Evolutionary conservation across 2,797 vertebrate species (phyloP), one percentile per base, ranked within the genome.

Genomic region (Oreortyx pictus): DNA sequence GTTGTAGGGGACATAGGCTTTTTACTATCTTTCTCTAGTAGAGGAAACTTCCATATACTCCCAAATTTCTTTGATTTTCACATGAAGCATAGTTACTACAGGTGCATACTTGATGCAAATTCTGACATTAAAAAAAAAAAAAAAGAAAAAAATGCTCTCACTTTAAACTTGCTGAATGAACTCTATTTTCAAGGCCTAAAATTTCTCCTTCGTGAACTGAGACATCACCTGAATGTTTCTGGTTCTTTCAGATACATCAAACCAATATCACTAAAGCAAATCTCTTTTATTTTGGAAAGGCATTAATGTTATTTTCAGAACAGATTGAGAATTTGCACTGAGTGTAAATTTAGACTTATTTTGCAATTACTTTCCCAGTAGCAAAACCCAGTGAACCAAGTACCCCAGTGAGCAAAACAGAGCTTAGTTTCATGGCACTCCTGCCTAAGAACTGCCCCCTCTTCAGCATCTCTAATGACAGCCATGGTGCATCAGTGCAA

Each of bases 401-500:
- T 41, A 41, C 13, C 39, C 39, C 39, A 41, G 39, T 14, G 14
- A 41, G 39, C 39, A 41, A 41, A 41, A 41, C 44, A 5, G 0
- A 37, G 5, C 9, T 60, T 81, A 46, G 43, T 62, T 94, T 85
- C 85, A 7, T 80, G 25, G 8, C 72, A 52, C 37, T 80, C 11
- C 20, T 59, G 31, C 56, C 46, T 35, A 29, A 73, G 56, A 75
- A 7, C 46, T 22, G 17, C 31, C 6, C 22, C 13, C 29, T 80
- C 35, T 79, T 88, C n/a, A 82, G 74, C 50, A 49, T n/a, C 29
- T 78, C 12, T 39, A 89, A 66, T 7, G 56, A 82, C 92, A 81
- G 16, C 43, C 56, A 52, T 52, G 77, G 56, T 52, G 87, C 19
- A 43, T 22, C 39, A 31, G 39, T 31, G 61, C 39, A 27, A n/a